phyloP scores from a whole-genome alignment of 35 echinoderm and acorn worm genomes.

The Lytechinus variegatus region DNA sequence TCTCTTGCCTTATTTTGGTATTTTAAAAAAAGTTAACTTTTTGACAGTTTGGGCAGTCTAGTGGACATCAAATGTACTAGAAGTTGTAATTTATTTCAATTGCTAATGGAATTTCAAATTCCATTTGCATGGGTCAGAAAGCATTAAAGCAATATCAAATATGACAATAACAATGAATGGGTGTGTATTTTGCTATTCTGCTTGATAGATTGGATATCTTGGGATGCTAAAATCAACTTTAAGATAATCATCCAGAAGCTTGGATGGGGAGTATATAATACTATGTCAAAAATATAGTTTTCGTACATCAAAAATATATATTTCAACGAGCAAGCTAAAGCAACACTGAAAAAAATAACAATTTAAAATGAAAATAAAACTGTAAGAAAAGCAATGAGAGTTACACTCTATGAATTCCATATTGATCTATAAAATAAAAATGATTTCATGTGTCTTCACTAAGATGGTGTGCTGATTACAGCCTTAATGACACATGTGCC shows the following conservation, averaged over 20 bases:
- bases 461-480: background rate
- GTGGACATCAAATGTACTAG: no score
- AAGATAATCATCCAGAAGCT: background rate
- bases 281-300: background rate
- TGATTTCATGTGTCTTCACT: background rate
- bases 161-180: no score
- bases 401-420: background rate
- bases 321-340: background rate
- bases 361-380: background rate
- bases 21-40: no score
- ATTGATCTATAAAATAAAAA: background rate
- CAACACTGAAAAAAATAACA: background rate
- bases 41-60: no score
- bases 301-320: background rate
- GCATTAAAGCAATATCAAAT: no score
- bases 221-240: no score
- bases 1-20: no score
- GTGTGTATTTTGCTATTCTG: no score
- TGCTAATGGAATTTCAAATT: no score
- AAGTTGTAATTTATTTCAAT: no score
- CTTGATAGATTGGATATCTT: no score
- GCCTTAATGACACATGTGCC: background rate
- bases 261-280: background rate
- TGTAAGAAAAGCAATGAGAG: background rate
- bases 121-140: no score